Evolutionary conservation across 2,797 vertebrate genomes (phyloP).

Genomic region (Acanthiza pusilla): DNA sequence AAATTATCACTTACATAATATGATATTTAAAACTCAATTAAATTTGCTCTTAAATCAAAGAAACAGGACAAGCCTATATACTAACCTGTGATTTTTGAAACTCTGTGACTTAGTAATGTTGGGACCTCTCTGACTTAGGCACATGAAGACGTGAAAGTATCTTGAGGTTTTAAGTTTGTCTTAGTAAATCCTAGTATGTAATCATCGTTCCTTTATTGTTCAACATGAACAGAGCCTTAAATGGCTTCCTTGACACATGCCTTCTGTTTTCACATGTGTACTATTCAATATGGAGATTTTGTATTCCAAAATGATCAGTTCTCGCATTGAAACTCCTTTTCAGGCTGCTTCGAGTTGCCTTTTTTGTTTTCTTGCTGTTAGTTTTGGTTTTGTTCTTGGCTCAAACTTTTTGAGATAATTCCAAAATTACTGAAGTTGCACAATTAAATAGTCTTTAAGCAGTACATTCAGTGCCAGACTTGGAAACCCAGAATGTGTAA

Average conservation of each 20-base stretch:
- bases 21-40: constrained; percentile 37
- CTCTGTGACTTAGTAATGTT: background rate
- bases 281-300: background rate
- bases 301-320: background rate
- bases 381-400: background rate
- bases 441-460: background rate
- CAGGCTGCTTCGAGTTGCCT: background rate
- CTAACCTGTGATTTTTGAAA: background rate
- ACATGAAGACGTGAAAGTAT: background rate
- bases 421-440: background rate
- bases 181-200: background rate
- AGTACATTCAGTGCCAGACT: background rate
- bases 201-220: background rate
- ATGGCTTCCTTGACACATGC: background rate
- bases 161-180: background rate
- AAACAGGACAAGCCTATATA: background rate
- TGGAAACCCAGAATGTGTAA: background rate
- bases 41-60: constrained; percentile 17
- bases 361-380: background rate
- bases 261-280: background rate
- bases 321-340: background rate
- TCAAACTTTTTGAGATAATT: background rate
- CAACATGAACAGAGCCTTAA: background rate
- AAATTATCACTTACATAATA: constrained; percentile 13
- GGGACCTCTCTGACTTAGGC: background rate